Base-by-base conservation (phyloP, 1,140 invertebrate genomes). In the Hyles euphorbiae region DNA sequence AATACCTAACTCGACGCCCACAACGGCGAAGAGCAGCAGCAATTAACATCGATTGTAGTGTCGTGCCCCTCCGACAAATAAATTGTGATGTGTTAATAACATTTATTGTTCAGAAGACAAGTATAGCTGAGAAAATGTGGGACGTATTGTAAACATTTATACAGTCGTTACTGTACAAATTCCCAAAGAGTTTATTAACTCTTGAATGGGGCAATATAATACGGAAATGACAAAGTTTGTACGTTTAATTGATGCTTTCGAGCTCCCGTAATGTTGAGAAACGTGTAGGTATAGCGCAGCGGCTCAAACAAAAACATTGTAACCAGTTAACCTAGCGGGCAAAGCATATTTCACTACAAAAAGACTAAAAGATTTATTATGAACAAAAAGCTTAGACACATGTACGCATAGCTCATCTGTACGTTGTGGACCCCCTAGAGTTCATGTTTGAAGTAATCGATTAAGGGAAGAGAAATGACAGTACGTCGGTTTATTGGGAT, bases 391-490 rank as follows among this genome's bases (percentile, higher is more conserved):
- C 70, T 70, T 74, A 59, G 56, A 57, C 57, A 58, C 54, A 51
- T 40, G 36, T 59, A 61, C 61, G 65, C 62, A 63, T 74, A 71
- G 69, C 63, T 68, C 65, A 68, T 67, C 61, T 69, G 67, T 59
- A 68, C 58, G 59, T 72, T 76, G 69, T 58, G 69, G 83, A 82
- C 82, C 83, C 83, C 83, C 82, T 85, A 79, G 71, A 78, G 83
- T 60, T 81, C 69, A 78, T 81, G 78, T 78, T 83, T 84, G 74
- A 81, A 86, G 74, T 86, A 84, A 86, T 85, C 85, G 83, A 88
- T 88, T 85, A 86, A 77, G 70, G 78, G 74, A 87, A 85, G 85
- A 88, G 83, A 87, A 88, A 88, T 88, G 85, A 87, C 85, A 88
- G 76, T 68, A 78, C 74, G 82, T 85, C 80, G 72, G 67, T 76